These are phyloP conservation scores for Urechis unicinctus DNA, from an alignment of 2,888 invertebrate species.

Conservation along the genomic window DNA sequence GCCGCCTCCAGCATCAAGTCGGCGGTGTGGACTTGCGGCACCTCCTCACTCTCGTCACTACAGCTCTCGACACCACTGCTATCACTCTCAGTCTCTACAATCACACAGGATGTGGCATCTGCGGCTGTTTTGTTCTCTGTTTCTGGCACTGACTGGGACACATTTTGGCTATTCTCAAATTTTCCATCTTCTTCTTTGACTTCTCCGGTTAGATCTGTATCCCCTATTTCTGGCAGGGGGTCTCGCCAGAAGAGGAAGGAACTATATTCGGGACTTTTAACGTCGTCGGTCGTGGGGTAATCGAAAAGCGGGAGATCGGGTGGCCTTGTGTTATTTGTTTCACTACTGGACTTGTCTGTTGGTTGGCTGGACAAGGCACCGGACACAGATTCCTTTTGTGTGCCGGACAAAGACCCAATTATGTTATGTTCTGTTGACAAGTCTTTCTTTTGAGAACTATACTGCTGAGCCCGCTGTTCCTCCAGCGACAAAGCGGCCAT, in stretches of 20 bases:
- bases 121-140: conserved; percentile 7
- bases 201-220: not conserved
- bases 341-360: no score
- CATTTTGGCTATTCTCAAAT: no score
- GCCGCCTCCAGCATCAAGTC: conserved; percentile 31
- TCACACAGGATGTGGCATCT: not conserved
- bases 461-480: conserved; percentile 17
- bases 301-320: no score
- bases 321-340: no score
- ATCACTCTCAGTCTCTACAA: not conserved
- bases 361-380: no score
- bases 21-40: conserved; percentile 24
- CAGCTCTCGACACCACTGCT: not conserved
- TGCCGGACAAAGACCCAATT: no score
- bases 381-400: no score
- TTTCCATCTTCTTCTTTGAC: no score
- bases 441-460: not conserved
- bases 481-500: conserved; percentile 19
- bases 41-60: not conserved
- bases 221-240: conserved; percentile 54
- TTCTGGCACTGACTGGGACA: not conserved
- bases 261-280: conserved; percentile 31
- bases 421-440: not conserved
- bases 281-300: not conserved
- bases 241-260: conserved; percentile 56